Evolutionary conservation across 1,140 invertebrate species (phyloP), one percentile per base, ranked within the genome.

Genomic region (Orchestia grillus): DNA sequence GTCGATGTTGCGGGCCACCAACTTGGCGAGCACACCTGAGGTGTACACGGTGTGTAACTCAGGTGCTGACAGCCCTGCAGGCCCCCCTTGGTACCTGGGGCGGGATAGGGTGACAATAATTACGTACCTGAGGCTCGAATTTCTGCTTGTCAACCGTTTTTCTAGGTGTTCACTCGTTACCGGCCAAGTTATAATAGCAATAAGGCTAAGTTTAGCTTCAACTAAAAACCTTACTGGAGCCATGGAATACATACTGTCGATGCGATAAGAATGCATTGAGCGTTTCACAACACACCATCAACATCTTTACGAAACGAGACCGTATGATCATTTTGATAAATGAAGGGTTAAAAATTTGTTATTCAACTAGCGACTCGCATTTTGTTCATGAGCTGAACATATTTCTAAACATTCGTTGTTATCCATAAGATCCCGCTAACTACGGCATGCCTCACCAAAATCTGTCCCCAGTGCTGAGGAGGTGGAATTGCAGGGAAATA

Each of bases 71-170:
- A 97, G 99, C 99, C 42, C 99, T 98, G 92, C 99, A 98, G 97
- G 99, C 99, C 1, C 98, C 98, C 96, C 99, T 97, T 97, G 99
- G 99, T 90, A 98, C 98, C 97, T 99, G 98, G 0, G 98, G 99
- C 97, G 99, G 99, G 90, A 98, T 97, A 0, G 98, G 98, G 41
- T 87, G 43, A 43, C 15, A 41, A 3, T 41, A 6, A 11, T 3
- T 90, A 42, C 36, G 4, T 42, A 90, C 28, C 15, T 53, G 19
- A 42, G 16, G 88, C 15, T 90, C 28, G 88, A 90, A 3, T 19
- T 42, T 42, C 42, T 11, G 3, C 43, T 90, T 42, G 43, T 90
- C n/a, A n/a, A n/a, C n/a, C n/a, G n/a, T n/a, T n/a, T n/a, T 87
- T 87, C 8, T n/a, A 41, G 36, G 36, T 87, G 87, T 87, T 87